Conservation (phyloP, 2,797 vertebrate genomes). For the Trachurus trachurus region DNA sequence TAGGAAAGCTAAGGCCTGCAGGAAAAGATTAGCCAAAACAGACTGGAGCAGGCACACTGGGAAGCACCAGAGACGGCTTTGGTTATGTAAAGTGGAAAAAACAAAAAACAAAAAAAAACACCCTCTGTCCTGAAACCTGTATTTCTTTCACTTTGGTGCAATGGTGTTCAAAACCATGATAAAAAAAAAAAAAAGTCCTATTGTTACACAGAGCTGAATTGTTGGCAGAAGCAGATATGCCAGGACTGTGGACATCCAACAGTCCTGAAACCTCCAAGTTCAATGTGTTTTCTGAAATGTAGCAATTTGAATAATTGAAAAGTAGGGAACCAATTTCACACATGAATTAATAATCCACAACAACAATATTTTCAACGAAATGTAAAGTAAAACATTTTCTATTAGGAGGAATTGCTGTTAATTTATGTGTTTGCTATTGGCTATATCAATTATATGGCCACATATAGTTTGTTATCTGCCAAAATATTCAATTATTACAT, state of each 20-base stretch:
- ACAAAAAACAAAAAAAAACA: neutral
- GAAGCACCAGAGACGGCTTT: slow-evolving; percentile 40
- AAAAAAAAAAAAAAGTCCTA: neutral
- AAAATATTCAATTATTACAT: too few relatives aligned
- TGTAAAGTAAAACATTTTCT: too few relatives aligned
- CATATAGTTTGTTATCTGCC: too few relatives aligned
- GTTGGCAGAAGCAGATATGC: neutral
- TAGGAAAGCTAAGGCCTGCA: slow-evolving; percentile 55
- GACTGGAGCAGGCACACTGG: slow-evolving; percentile 31
- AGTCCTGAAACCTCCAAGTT: neutral
- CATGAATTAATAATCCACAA: too few relatives aligned
- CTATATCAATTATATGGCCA: too few relatives aligned
- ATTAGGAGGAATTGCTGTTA: too few relatives aligned
- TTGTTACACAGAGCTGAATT: neutral
- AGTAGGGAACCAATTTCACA: neutral
- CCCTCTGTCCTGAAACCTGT: slow-evolving; percentile 7
- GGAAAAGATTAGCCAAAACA: slow-evolving; percentile 61
- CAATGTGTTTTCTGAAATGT: neutral
- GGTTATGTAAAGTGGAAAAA: slow-evolving; percentile 48
- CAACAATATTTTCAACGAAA: too few relatives aligned
- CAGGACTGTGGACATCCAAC: neutral
- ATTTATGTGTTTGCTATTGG: too few relatives aligned
- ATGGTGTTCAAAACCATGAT: neutral
- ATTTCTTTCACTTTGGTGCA: neutral
- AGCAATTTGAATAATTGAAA: neutral